Evolutionary conservation across 2,888 invertebrate genomes (phyloP).

Genomic region (Pollenia griseotomentosa): DNA sequence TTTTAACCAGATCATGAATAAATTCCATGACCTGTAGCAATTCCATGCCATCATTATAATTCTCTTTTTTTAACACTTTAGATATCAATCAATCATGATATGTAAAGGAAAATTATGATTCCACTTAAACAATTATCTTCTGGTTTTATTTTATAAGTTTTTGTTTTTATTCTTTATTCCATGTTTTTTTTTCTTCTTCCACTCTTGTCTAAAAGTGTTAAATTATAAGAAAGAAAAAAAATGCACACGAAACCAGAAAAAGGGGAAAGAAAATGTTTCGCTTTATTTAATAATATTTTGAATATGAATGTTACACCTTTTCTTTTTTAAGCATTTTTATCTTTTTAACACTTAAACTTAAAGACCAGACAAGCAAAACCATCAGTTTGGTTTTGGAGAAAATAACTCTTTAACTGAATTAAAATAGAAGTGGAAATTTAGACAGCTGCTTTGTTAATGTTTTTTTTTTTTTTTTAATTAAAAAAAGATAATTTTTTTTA

Average conservation of each 20-base stretch:
- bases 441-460: slow-evolving; percentile 53
- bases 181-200: no score
- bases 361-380: slow-evolving; percentile 12
- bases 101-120: slow-evolving; percentile 53
- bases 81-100: slow-evolving; percentile 70
- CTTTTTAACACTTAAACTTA: slow-evolving; percentile 51
- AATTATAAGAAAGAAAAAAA: not conserved
- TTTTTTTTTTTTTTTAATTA: slow-evolving; percentile 18
- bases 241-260: not conserved
- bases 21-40: slow-evolving; percentile 48
- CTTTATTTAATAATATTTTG: slow-evolving; percentile 46
- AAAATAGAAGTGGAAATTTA: slow-evolving; percentile 13
- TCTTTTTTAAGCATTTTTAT: slow-evolving; percentile 40
- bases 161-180: not conserved
- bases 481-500: not conserved
- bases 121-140: slow-evolving; percentile 71
- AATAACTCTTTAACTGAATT: not conserved
- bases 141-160: slow-evolving; percentile 30
- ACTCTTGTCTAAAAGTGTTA: slow-evolving; percentile 30
- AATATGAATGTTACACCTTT: slow-evolving; percentile 72
- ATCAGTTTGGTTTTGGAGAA: slow-evolving; percentile 8
- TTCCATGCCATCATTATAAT: slow-evolving; percentile 59
- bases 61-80: slow-evolving; percentile 55
- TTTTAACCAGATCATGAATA: not conserved
- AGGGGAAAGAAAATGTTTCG: slow-evolving; percentile 25